Base-by-base conservation (phyloP, 1,140 invertebrate species). In the Caenorhabditis latens region DNA sequence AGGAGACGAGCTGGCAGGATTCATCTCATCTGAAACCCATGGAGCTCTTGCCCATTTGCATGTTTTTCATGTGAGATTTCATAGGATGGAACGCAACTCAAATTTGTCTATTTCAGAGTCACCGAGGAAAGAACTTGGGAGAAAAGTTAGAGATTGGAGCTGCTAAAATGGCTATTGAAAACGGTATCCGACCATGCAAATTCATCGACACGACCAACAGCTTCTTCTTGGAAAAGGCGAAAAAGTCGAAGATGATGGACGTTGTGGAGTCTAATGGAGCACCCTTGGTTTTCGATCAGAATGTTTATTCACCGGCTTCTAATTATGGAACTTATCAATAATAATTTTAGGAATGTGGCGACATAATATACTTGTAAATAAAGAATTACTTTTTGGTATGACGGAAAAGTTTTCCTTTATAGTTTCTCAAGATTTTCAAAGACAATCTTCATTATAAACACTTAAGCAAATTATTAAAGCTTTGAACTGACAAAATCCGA, bases 341-440 rank as follows among this genome's bases (percentile, higher is more conserved):
- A 79, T 50, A 9, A 53, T 32, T 19, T 19, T 50, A 24, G 46
- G 4, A 79, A 11, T 50, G 11, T 8, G 24, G 53, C 24, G 24
- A 67, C 11, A 79, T 21, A 21, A 79, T 79, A 79, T 79, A 79
- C 71, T 50, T 79, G 71, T 79, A 79, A 50, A 79, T 79, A 79
- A 13, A 53, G 71, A 79, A 79, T 79, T 53, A 79, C 50, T 14
- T 63, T 63, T 32, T 32, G 50, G 2, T 11, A 5, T 53, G 50
- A 14, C 11, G 50, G 16, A 16, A 16, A 53, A 8, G 50, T 53
- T 3, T 53, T 53, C 16, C 2, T 14, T 53, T 0, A 53, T 53
- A 3, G 9, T 53, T 53, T 50, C 1, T 9, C 50, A 50, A 50
- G 4, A 50, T 50, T 50, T 50, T 50, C 50, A 16, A 4, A 50